phyloP scores from a whole-genome alignment of 2,797 vertebrate species.

The Dendrocincla fuliginosa region DNA sequence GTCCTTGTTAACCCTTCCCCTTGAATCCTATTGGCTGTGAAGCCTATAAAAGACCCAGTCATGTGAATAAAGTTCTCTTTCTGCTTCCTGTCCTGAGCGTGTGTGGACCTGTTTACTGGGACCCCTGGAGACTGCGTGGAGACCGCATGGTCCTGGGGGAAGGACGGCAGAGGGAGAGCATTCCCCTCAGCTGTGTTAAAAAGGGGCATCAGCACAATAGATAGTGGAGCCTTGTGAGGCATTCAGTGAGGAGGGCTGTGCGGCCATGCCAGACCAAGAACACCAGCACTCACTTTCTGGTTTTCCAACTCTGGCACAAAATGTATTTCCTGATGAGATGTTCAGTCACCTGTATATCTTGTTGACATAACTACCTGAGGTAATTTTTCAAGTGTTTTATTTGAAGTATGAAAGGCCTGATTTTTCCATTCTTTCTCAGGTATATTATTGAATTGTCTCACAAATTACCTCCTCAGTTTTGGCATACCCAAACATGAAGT shows the following conservation, averaged over 20 bases:
- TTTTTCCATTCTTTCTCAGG: not conserved
- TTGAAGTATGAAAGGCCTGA: not conserved
- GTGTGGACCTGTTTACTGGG: no score
- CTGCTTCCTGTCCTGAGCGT: no score
- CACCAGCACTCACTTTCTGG: not conserved
- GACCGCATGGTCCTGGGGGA: no score
- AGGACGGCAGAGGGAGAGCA: no score
- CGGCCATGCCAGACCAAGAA: fast-evolving
- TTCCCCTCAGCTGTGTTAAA: no score
- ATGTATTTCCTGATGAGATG: not conserved
- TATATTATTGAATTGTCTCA: not conserved
- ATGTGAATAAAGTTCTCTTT: no score
- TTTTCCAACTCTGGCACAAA: not conserved
- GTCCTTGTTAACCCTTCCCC: no score
- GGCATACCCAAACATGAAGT: not conserved
- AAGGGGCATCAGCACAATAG: fast-evolving
- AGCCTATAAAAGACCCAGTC: no score
- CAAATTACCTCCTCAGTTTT: not conserved
- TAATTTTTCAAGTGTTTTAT: not conserved
- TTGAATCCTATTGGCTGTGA: no score
- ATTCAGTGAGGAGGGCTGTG: not conserved
- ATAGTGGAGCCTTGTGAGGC: not conserved
- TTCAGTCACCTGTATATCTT: not conserved
- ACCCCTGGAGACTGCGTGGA: no score
- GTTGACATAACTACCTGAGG: not conserved